Conservation (phyloP, 1,140 invertebrate genomes). For the Panonychus citri region DNA sequence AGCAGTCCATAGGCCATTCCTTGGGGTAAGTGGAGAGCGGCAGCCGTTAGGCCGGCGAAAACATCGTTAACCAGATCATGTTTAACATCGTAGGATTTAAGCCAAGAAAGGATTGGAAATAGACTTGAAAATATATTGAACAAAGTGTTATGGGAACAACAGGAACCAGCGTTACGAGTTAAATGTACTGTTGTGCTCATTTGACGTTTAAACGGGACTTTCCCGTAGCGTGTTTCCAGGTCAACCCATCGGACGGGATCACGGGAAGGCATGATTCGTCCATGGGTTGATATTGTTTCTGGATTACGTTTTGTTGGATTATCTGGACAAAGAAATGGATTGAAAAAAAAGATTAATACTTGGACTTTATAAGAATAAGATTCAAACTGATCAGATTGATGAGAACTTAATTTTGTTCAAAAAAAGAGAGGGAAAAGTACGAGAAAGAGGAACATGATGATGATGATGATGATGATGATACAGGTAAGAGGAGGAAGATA, state of each 20-base stretch:
- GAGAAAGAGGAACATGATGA: too few species aligned
- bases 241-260: neutral
- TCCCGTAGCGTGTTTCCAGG: neutral
- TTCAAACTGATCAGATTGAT: too few species aligned
- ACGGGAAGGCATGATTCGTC: neutral
- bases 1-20: constrained; percentile 79
- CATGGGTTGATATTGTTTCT: too few species aligned
- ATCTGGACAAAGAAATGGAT: too few species aligned
- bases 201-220: neutral
- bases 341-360: too few species aligned
- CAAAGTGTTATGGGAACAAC: neutral
- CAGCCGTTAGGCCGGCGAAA: too few species aligned
- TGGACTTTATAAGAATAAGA: too few species aligned
- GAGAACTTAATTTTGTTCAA: too few species aligned
- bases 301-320: too few species aligned
- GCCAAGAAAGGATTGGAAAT: constrained; percentile 7
- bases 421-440: too few species aligned
- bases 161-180: neutral
- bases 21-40: constrained; percentile 84
- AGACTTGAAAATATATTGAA: neutral
- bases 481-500: too few species aligned
- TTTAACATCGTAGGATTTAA: constrained; percentile 4
- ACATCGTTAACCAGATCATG: constrained; percentile 17
- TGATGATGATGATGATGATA: too few species aligned
- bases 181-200: neutral